These are phyloP conservation scores for Mesopsocus fuscifrons DNA, from an alignment of 2,888 invertebrate species.

Conservation along the genomic window DNA sequence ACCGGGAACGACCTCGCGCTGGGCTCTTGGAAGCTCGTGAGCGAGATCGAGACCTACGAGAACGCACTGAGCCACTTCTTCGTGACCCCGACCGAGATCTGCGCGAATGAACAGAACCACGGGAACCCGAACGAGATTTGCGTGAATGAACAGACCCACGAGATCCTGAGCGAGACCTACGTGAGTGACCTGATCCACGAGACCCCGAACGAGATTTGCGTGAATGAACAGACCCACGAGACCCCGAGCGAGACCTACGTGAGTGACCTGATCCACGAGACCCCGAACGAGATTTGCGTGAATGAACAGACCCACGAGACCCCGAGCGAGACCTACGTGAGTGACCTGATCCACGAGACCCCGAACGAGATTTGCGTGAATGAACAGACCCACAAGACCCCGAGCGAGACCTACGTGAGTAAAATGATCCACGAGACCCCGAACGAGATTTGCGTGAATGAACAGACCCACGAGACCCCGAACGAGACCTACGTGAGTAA, in stretches of 20 bases:
- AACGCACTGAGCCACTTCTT: neutral
- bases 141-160: neutral
- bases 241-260: neutral
- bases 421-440: too few species aligned
- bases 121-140: neutral
- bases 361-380: too few species aligned
- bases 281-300: too few species aligned
- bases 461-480: too few species aligned
- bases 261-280: neutral
- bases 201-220: neutral
- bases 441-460: too few species aligned
- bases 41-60: neutral
- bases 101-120: neutral
- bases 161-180: neutral
- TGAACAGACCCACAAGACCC: too few species aligned
- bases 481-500: too few species aligned
- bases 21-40: neutral
- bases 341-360: too few species aligned
- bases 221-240: neutral
- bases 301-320: too few species aligned
- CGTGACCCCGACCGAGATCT: constrained; percentile 15
- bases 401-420: too few species aligned
- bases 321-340: too few species aligned
- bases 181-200: neutral
- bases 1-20: neutral